Evolutionary conservation across 2,113 vertebrate genomes (phyloP), one percentile per base, ranked within the genome.

Genomic region (Pavo muticus): DNA sequence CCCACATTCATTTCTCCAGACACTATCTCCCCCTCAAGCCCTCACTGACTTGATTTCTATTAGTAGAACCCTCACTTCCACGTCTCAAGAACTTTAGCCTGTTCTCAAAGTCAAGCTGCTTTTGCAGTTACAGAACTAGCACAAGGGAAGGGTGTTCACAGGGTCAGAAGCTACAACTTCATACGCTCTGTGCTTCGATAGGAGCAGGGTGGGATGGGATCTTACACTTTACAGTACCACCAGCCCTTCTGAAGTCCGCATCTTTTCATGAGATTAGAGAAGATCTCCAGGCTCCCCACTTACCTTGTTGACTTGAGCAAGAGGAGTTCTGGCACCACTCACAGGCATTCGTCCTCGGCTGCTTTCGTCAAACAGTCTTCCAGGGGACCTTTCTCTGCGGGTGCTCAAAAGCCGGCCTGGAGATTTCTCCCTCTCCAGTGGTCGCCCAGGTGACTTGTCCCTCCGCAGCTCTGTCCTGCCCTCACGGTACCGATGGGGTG

Each of bases 241-340:
- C 60, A 85, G 54, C 83, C 83, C 54, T 56, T 21, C 54, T 25
- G 29, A 40, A 39, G 11, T 2, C 10, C n/a, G 2, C 4, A 7
- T 40, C 39, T 20, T 10, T 23, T 37, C 64, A 79, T 3, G 59
- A 65, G 60, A 42, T 32, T 10, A 44, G 20, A 8, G 9, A 3
- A 2, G 4, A 11, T 30, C 59, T 47, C 35, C 19, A 8, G 35
- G 45, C 63, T 68, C 71, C 84, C 10, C 21, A 3, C 96, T 94
- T 87, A 99, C 99, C 99, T 99, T 99, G 96, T 99, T 99, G 92
- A 99, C 99, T 73, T 99, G 99, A 65, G 99, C 98, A 45, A 99
- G 98, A 21, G 99, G 99, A 9, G 99, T 99, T 74, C 99, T 98
- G 78, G 98, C 97, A 1, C 99, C 99, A 6, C 99, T 99, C 6